Percentiles rank a stretch among this genome's conserved stretches.
phyloP scores from a whole-genome alignment of 1,140 invertebrate species.

The Spodoptera frugiperda region DNA sequence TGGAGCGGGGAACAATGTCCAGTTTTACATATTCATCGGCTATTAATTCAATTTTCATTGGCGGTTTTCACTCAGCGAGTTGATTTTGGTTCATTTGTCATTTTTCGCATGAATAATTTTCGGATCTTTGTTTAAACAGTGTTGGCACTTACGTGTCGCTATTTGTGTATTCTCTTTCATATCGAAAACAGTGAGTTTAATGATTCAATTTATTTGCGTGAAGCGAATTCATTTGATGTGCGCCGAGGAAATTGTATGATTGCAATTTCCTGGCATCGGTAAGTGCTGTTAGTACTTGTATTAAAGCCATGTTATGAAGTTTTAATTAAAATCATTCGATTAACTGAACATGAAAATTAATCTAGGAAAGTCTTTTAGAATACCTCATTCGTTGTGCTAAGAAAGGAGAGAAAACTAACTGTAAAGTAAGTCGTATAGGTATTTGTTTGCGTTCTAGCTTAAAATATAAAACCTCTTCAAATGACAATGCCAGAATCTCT shows the following conservation, averaged over 20 bases:
- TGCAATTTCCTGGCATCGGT: no score
- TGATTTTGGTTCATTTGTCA: constrained; percentile 80
- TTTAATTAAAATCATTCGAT: no score
- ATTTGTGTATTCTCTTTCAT: constrained; percentile 38
- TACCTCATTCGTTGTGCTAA: no score
- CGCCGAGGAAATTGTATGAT: background rate
- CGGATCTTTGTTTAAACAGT: constrained; percentile 60
- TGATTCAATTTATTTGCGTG: constrained; percentile 1
- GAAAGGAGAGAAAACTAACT: no score
- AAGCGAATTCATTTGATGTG: background rate
- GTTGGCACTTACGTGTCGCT: constrained; percentile 24
- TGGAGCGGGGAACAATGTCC: constrained; percentile 64
- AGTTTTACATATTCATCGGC: constrained; percentile 78
- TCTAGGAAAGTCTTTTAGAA: no score
- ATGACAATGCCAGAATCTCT: no score
- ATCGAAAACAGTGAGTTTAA: constrained; percentile 29
- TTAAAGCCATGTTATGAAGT: no score
- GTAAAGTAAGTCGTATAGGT: no score
- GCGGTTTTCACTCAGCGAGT: constrained; percentile 69
- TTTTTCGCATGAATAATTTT: constrained; percentile 70
- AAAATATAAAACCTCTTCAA: no score
- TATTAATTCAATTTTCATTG: constrained; percentile 79
- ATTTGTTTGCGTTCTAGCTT: no score
- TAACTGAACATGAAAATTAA: no score
- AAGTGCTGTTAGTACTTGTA: no score